Percentiles rank a stretch among this genome's conserved stretches.
Conservation (phyloP, 2,113 vertebrate genomes). For the Ahaetulla prasina region DNA sequence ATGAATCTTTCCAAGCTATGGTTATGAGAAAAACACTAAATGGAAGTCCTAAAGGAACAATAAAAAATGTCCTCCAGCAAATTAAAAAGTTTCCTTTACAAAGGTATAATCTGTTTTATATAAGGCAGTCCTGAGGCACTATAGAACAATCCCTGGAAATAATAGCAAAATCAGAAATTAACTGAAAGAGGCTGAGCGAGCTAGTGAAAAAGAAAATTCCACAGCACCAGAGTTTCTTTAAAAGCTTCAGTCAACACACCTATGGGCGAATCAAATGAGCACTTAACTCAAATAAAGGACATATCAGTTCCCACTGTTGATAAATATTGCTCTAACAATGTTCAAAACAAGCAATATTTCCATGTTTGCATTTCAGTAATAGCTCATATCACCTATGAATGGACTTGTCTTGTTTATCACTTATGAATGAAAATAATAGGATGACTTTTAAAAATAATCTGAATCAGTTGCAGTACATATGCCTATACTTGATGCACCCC, state of each 20-base stretch:
- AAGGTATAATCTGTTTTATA: conserved; percentile 16
- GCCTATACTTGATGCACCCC: background rate
- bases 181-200: background rate
- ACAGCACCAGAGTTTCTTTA: background rate
- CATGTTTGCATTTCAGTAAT: background rate
- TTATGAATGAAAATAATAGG: background rate
- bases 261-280: background rate
- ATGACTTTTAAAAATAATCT: background rate
- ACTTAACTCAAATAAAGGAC: background rate
- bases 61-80: conserved; percentile 19
- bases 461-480: background rate
- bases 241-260: background rate
- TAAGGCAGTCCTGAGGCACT: background rate
- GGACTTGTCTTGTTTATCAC: too few species aligned
- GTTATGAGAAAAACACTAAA: conserved; percentile 35
- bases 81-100: conserved; percentile 4
- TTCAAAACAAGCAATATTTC: rapidly evolving
- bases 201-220: conserved; percentile 20
- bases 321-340: background rate
- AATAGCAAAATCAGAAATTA: background rate
- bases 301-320: background rate
- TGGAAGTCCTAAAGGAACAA: conserved; percentile 47
- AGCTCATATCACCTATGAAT: background rate
- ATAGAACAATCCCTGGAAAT: conserved; percentile 21
- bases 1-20: background rate